phyloP scores from a whole-genome alignment of 2,113 vertebrate genomes.

The Lepus americanus region DNA sequence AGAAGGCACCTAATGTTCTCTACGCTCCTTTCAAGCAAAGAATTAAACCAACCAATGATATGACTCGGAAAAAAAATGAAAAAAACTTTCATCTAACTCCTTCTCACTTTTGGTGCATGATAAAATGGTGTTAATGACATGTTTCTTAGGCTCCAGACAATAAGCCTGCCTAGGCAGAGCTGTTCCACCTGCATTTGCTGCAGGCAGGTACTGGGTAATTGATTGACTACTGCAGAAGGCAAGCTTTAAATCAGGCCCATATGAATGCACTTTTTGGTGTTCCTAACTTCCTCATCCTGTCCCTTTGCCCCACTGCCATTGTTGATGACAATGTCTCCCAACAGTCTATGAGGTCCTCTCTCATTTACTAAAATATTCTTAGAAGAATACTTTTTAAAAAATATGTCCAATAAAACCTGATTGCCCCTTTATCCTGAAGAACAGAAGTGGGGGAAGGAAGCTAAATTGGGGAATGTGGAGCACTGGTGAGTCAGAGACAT shows the following conservation, averaged over 20 bases:
- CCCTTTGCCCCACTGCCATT: not conserved
- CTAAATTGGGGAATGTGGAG: not conserved
- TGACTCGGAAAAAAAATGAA: too few species aligned
- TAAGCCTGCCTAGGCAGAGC: not conserved
- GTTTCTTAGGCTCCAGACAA: not conserved
- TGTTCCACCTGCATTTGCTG: not conserved
- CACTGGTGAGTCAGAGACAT: not conserved
- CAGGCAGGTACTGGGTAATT: not conserved
- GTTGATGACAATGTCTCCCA: not conserved
- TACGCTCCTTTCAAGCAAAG: constrained; percentile 44
- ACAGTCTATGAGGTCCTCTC: not conserved
- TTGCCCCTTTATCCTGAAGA: not conserved
- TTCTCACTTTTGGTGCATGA: not conserved
- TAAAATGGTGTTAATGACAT: not conserved
- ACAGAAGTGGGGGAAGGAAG: not conserved
- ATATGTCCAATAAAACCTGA: not conserved
- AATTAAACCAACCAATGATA: not conserved
- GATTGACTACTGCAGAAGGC: not conserved
- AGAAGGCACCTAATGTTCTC: not conserved
- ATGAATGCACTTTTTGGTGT: not conserved
- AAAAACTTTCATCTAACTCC: not conserved
- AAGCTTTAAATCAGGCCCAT: not conserved
- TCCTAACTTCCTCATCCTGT: not conserved
- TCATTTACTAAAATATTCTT: not conserved
- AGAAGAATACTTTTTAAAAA: constrained; percentile 47